phyloP scores from a whole-genome alignment of 2,113 vertebrate species.

The Rhabdornis inornatus region DNA sequence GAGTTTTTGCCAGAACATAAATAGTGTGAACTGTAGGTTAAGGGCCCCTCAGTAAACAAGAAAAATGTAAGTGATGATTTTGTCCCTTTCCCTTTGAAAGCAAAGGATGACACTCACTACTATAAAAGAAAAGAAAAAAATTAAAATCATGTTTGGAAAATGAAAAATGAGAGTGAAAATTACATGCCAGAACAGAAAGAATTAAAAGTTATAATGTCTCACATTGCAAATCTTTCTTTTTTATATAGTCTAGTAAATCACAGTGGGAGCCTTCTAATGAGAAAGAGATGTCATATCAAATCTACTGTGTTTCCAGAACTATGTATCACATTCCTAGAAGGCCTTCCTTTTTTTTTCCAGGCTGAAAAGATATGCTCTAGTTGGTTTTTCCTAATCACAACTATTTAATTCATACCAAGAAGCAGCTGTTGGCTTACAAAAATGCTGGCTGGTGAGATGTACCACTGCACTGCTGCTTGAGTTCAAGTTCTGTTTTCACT shows the following conservation, averaged over 20 bases:
- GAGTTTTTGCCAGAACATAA: background rate
- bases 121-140: background rate
- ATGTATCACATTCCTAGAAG: background rate
- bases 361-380: background rate
- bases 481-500: background rate
- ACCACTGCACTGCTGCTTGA: background rate
- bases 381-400: background rate
- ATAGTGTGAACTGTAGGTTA: background rate
- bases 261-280: background rate
- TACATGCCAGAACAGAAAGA: background rate
- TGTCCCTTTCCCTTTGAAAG: background rate
- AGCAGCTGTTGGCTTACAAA: background rate
- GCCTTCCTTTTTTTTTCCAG: background rate
- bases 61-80: background rate
- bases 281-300: background rate
- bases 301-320: background rate
- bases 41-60: background rate
- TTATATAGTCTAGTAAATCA: background rate
- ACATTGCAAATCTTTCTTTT: background rate
- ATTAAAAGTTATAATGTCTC: background rate
- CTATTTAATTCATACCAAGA: background rate
- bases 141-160: background rate
- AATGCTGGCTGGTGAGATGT: background rate
- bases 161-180: background rate
- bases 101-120: background rate